Evolutionary conservation across 2,797 vertebrate species (phyloP), one percentile per base, ranked within the genome.

Genomic region (Argentina silus): DNA sequence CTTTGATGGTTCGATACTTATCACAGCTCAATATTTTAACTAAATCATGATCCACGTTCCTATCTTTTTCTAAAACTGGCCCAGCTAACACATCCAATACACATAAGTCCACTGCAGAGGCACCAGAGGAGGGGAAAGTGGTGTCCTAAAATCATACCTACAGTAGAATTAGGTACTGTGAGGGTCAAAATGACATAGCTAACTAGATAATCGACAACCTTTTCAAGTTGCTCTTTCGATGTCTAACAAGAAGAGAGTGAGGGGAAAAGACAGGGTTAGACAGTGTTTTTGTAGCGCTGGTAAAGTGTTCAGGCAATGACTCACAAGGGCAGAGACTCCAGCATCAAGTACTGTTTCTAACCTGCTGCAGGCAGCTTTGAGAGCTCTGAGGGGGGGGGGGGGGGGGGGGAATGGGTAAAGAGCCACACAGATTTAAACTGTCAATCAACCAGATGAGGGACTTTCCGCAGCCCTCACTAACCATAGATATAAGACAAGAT

Each of bases 371-470:
- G 19, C 55, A 69, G 74, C 67, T 75, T 65, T 71, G 60, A 23
- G 61, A 62, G 67, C 66, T 48, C 57, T 21, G 44, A 56, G 36
- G 43, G 57, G 65, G 64, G 27, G 55, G 36, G 43, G 57, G 65
- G 64, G 27, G 55, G 36, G 43, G 57, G 65, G 64, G 27, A 77
- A 74, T 73, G 60, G 48, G 43, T 44, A 68, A 36, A 36, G 27
- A 36, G 27, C 67, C 65, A 72, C 21, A 75, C 59, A 6, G 45
- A 75, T 83, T 76, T 76, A 57, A 73, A 21, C 62, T 74, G 77
- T 81, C 79, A 79, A 61, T 82, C 81, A 47, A 19, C 10, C n/a
- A 36, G 43, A 64, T 9, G 43, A 36, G 42, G n/a, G 9, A 19
- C 0, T 10, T 3, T 12, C 5, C n/a, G 27, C 27, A 36, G 27